phyloP scores from a whole-genome alignment of 2,888 invertebrate species.

The Blastobasis adustella region DNA sequence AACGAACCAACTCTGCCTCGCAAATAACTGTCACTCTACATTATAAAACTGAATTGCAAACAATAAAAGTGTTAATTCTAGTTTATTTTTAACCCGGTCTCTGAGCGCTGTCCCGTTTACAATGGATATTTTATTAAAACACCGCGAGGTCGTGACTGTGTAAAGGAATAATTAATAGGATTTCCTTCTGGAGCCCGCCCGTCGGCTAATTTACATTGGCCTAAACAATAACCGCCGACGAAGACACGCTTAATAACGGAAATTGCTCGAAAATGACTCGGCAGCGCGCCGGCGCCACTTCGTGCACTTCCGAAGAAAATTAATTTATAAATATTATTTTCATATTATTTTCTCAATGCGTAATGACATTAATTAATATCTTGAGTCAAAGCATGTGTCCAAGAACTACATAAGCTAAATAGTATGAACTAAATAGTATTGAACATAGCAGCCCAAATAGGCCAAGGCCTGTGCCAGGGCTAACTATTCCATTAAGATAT shows the following conservation, averaged over 20 bases:
- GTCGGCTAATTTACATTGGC: constrained; percentile 49
- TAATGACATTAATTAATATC: too few species aligned
- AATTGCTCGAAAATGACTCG: constrained; percentile 47
- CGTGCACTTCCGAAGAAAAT: constrained; percentile 30
- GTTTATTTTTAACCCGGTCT: neutral
- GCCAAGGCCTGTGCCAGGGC: too few species aligned
- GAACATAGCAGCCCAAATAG: too few species aligned
- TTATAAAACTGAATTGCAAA: neutral
- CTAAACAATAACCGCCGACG: constrained; percentile 49
- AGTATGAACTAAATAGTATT: too few species aligned
- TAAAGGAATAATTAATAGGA: constrained; percentile 43
- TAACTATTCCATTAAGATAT: too few species aligned
- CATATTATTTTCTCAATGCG: constrained; percentile 22
- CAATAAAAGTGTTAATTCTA: neutral
- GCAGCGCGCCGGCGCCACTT: constrained; percentile 23
- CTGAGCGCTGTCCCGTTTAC: constrained; percentile 3
- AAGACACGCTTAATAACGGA: constrained; percentile 49
- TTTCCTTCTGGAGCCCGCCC: constrained; percentile 37
- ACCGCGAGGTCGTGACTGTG: constrained; percentile 18
- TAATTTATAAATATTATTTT: constrained; percentile 39
- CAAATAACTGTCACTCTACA: neutral
- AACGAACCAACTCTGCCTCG: neutral
- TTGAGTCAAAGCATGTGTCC: too few species aligned
- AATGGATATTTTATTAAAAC: constrained; percentile 18
- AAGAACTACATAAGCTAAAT: constrained; percentile 1